These are phyloP conservation scores for Macrosoma leucophasiata DNA, from an alignment of 2,888 invertebrate species.

Conservation along the genomic window DNA sequence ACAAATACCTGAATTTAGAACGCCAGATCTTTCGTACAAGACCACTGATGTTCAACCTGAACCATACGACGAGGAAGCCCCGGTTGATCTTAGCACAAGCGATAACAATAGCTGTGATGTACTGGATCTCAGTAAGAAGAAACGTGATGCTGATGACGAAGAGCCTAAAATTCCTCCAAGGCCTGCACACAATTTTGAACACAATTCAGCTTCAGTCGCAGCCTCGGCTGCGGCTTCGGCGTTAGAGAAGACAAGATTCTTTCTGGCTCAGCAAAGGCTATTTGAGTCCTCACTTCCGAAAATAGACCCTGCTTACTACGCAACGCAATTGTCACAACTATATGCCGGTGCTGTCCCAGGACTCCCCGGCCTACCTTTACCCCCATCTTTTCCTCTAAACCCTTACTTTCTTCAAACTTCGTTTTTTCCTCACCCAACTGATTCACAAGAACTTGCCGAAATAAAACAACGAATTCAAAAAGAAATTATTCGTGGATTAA, in stretches of 20 bases:
- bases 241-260: conserved; percentile 74
- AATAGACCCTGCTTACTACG: conserved; percentile 78
- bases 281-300: conserved; percentile 77
- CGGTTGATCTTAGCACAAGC: conserved; percentile 83
- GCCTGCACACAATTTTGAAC: conserved; percentile 61
- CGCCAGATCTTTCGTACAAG: conserved; percentile 49
- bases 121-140: conserved; percentile 89
- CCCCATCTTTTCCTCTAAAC: conserved; percentile 78
- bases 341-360: conserved; percentile 75
- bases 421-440: conserved; percentile 71
- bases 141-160: conserved; percentile 54
- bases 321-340: conserved; percentile 77
- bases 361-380: conserved; percentile 68
- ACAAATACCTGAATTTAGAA: conserved; percentile 69
- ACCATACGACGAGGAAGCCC: conserved; percentile 67
- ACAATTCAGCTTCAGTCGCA: conserved; percentile 49
- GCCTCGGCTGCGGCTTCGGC: conserved; percentile 59
- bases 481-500: conserved; percentile 78
- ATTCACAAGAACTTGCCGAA: conserved; percentile 78
- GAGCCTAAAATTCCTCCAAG: conserved; percentile 58
- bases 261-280: conserved; percentile 80
- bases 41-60: conserved; percentile 49
- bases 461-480: conserved; percentile 81
- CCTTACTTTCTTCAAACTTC: conserved; percentile 79
- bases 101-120: conserved; percentile 78